These are phyloP conservation scores for Tetropium fuscum DNA, from an alignment of 2,888 invertebrate genomes.

Conservation along the genomic window DNA sequence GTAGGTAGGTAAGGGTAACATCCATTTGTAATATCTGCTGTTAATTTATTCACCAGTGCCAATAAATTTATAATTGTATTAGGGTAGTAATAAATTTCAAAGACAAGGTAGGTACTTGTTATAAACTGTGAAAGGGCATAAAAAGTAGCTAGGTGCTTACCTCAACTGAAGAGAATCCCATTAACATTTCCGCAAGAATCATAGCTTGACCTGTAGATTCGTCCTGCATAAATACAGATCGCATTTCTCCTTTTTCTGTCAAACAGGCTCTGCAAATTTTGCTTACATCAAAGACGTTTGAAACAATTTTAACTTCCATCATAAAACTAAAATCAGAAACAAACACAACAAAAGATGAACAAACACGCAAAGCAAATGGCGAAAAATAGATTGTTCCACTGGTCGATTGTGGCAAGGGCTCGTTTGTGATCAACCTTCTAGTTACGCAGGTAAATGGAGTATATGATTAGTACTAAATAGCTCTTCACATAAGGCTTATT, in stretches of 20 bases:
- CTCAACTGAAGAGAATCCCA: slow-evolving; percentile 64
- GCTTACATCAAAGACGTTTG: slow-evolving; percentile 60
- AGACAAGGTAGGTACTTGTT: too few relatives aligned
- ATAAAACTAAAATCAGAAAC: slow-evolving; percentile 54
- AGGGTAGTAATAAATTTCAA: too few relatives aligned
- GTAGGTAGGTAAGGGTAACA: too few relatives aligned
- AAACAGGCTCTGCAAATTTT: slow-evolving; percentile 68
- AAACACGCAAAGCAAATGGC: slow-evolving; percentile 63
- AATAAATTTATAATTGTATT: too few relatives aligned
- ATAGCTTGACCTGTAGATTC: slow-evolving; percentile 62
- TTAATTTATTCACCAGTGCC: too few relatives aligned
- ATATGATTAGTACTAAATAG: slow-evolving; percentile 34
- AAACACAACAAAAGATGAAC: slow-evolving; percentile 59
- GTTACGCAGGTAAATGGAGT: slow-evolving; percentile 51
- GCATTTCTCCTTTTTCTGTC: slow-evolving; percentile 65
- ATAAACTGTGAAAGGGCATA: too few relatives aligned
- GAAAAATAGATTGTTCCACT: slow-evolving; percentile 64
- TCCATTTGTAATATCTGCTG: too few relatives aligned
- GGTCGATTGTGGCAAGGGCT: slow-evolving; percentile 64
- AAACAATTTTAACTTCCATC: slow-evolving; percentile 61
- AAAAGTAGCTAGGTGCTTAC: slow-evolving; percentile 46
- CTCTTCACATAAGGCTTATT: slow-evolving; percentile 40
- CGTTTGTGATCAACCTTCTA: slow-evolving; percentile 42
- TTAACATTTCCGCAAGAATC: slow-evolving; percentile 66
- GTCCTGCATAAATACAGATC: slow-evolving; percentile 64